Evolutionary conservation across 2,113 vertebrate genomes (phyloP), one percentile per base, ranked within the genome.

Genomic region (Hemichromis elongatus): DNA sequence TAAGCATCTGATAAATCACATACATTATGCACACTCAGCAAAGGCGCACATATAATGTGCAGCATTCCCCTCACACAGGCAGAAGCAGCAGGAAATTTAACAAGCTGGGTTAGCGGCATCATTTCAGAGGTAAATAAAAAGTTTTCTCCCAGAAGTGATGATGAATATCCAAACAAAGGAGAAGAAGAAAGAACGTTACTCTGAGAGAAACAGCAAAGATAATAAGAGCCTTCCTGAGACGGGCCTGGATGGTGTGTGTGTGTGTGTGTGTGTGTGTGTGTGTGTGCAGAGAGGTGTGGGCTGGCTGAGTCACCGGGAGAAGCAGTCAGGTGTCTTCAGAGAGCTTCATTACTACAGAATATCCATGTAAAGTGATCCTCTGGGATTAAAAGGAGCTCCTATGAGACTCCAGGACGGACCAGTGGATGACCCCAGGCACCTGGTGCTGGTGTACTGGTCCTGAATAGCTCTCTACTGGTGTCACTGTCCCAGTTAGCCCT

Each of bases 1-100:
- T 92, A 88, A 90, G 79, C 84, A 73, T 53, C 85, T 86, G 89
- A 94, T 94, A 93, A 94, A 93, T 93, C 90, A 90, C 40, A 35
- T 8, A 78, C 80, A 61, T 87, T 42, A 90, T 93, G 91, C 89
- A 84, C 30, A 77, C 81, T 78, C 91, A 88, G 92, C 92, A 92
- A 87, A 86, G 88, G 73, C 59, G 61, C 52, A 88, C 33, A 19
- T 52, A 78, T 85, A 28, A 79, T n/a, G 42, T 78, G 79, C 24
- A 68, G 53, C 90, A n/a, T 50, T 56, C 16, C 12, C 21, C 10
- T 40, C 79, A 61, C 55, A 33, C 2, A 75, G 12, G 21, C 70
- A 55, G 63, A 24, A 19, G 61, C 19, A 9, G 7, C 73, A 30
- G n/a, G 19, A 7, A 16, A 68, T 57, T 30, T 83, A 83, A 83